Conservation (phyloP, 1,140 invertebrate genomes). For the Drosophila azteca region DNA sequence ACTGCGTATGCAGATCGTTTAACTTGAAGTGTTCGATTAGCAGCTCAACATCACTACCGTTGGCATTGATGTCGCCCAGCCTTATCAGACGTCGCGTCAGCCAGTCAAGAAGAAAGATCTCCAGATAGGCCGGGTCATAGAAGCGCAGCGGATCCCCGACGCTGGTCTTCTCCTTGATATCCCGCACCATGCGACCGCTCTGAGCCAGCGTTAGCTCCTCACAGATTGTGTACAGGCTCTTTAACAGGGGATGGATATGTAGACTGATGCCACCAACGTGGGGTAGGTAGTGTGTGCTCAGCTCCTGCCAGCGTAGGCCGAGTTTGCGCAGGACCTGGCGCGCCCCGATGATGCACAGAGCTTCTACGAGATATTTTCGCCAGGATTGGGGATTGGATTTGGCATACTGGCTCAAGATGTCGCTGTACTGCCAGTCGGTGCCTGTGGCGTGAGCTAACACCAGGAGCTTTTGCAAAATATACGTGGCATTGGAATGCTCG, state of each 20-base stretch:
- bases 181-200: slow-evolving; percentile 54
- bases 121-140: slow-evolving; percentile 64
- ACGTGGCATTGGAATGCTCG: slow-evolving; percentile 49
- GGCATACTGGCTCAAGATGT: slow-evolving; percentile 63
- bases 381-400: slow-evolving; percentile 50
- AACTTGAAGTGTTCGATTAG: slow-evolving; percentile 75
- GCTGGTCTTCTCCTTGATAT: slow-evolving; percentile 39
- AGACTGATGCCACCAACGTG: slow-evolving; percentile 56
- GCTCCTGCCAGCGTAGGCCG: slow-evolving; percentile 59
- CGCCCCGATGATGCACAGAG: slow-evolving; percentile 66
- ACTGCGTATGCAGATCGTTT: slow-evolving; percentile 57
- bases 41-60: slow-evolving; percentile 57
- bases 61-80: slow-evolving; percentile 55
- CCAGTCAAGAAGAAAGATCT: slow-evolving; percentile 77
- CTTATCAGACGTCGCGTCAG: slow-evolving; percentile 46
- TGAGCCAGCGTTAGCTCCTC: slow-evolving; percentile 64
- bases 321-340: slow-evolving; percentile 62
- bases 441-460: slow-evolving; percentile 16
- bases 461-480: slow-evolving; percentile 64
- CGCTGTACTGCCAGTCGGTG: slow-evolving; percentile 12
- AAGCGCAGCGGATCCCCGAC: slow-evolving; percentile 58
- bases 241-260: slow-evolving; percentile 73
- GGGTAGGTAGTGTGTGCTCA: slow-evolving; percentile 67
- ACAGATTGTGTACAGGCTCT: slow-evolving; percentile 67
- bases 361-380: slow-evolving; percentile 63